Percentiles rank a stretch among this genome's conserved stretches.
Conservation (phyloP, 2,113 vertebrate genomes). For the Cinclus mexicanus region DNA sequence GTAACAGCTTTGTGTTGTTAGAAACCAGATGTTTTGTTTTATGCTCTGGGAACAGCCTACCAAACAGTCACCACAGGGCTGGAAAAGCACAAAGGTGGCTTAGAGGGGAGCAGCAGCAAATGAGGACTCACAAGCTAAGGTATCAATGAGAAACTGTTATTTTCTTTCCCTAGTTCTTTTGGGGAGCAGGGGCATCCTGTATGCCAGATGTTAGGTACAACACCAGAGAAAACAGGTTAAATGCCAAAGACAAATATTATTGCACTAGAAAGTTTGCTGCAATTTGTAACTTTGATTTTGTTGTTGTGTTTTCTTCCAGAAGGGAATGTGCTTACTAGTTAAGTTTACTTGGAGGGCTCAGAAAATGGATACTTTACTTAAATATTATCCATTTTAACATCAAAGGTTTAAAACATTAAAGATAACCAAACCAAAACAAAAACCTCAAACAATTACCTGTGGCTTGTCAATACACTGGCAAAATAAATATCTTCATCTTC, state of each 20-base stretch:
- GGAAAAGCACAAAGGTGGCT: background rate
- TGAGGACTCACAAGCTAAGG: accelerated
- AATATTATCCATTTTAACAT: background rate
- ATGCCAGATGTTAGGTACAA: background rate
- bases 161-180: background rate
- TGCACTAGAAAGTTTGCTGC: background rate
- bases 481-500: slow-evolving; percentile 52
- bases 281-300: background rate
- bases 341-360: background rate
- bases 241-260: background rate
- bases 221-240: background rate
- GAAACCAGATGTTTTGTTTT: slow-evolving; percentile 50
- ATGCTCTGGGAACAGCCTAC: background rate
- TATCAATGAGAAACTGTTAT: background rate
- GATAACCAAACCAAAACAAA: background rate
- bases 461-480: background rate
- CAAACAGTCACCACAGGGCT: background rate
- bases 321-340: background rate
- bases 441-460: background rate
- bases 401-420: slow-evolving; percentile 18
- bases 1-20: slow-evolving; percentile 22
- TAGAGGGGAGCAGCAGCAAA: background rate
- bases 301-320: background rate
- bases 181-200: background rate
- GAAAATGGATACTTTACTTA: background rate